These are phyloP conservation scores for Galemys pyrenaicus DNA, from an alignment of 2,113 vertebrate genomes.

Conservation along the genomic window DNA sequence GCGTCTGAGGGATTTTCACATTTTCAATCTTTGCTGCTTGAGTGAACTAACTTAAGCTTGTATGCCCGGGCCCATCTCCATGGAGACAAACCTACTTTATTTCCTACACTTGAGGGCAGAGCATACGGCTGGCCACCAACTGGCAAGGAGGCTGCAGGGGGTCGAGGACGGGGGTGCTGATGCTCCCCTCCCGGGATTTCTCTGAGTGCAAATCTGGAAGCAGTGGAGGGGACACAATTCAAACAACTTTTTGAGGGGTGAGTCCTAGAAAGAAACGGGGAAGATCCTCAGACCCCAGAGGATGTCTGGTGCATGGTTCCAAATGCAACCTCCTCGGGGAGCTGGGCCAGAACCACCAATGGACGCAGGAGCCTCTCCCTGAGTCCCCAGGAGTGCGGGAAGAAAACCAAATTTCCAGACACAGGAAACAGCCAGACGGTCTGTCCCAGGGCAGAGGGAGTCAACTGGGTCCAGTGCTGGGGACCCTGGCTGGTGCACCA, in stretches of 20 bases:
- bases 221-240: background rate
- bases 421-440: background rate
- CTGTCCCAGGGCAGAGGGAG: background rate
- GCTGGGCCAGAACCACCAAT: background rate
- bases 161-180: background rate
- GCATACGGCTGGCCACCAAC: background rate
- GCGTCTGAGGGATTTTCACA: background rate
- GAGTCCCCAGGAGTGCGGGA: background rate
- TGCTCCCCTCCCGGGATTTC: background rate
- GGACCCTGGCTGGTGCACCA: background rate
- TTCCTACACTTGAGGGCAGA: slow-evolving; percentile 14
- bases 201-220: background rate
- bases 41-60: background rate
- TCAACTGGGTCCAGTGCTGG: background rate
- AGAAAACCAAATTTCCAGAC: background rate
- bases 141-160: background rate
- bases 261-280: background rate
- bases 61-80: background rate
- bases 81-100: background rate
- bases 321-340: background rate
- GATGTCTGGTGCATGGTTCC: background rate
- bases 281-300: background rate
- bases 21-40: background rate
- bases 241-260: background rate
- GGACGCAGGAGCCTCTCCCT: background rate